Base-by-base conservation (phyloP, 2,888 invertebrate genomes). In the Hipparchia semele region DNA sequence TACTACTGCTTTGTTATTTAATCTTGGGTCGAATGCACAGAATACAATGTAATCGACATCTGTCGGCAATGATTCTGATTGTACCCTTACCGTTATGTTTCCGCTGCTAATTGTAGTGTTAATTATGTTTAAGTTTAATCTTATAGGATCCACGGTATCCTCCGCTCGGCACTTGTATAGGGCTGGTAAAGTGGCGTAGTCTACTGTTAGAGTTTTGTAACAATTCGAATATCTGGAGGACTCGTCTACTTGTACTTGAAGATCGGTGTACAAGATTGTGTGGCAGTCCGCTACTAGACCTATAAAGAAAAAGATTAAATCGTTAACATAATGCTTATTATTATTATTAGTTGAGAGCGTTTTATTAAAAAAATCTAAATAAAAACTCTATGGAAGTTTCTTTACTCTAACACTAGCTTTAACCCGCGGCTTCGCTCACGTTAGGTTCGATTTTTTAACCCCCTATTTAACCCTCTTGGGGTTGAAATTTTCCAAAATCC, bases 281-380 rank as follows among this genome's bases (percentile, higher is more conserved):
- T 95, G 95, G 82, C 96, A 96, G 65, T 95, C 94, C 23, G 95
- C 95, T 10, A 95, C 95, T 66, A 97, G 91, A 80, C 97, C 97
- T 97, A 90, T 0, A 95, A 94, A 51, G 10, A 23, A 59, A 68
- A 9, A 33, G 2, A 51, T 12, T 1, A 33, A 33, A 53, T 23
- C 2, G 10, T 33, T 2, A 7, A 33, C 1, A 49, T 7, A 49
- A 49, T 8, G 49, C 6, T 49, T 2, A 49, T 49, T 1, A 49
- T 49, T 1, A 49, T 49, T 23, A 23, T 23, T 23, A 23, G 23
- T 23, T 23, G 23, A 23, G 23, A 23, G 1, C 23, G 23, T 23
- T 23, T 23, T 23, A 23, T 23, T 23, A 23, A 23, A 23, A 23
- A 23, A 23, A 23, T 23, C 23, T 23, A 23, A 23, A 23, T 23